Conservation (phyloP, 2,113 vertebrate species). For the Eurystomus gularis region DNA sequence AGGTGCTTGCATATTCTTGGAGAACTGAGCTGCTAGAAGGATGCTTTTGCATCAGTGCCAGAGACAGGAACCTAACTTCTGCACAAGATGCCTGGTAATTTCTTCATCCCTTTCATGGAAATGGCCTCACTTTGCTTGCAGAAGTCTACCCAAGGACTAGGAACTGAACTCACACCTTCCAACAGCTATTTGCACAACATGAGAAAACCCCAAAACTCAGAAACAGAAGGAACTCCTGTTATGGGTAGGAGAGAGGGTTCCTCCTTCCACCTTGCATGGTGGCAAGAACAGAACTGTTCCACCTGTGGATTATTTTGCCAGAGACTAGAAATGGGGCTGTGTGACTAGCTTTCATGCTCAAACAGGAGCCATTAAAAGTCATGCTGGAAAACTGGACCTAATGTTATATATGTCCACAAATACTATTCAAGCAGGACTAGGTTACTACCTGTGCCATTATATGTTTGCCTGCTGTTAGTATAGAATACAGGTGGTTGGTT, state of each 20-base stretch:
- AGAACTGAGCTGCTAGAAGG: neutral
- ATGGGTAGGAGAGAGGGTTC: neutral
- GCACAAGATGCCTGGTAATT: neutral
- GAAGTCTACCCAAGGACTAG: neutral
- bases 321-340: neutral
- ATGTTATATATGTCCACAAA: neutral
- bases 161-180: neutral
- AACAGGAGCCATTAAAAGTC: neutral
- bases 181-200: neutral
- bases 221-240: neutral
- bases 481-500: neutral
- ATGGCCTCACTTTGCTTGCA: neutral
- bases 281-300: neutral
- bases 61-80: neutral
- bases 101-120: neutral
- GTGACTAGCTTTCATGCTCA: neutral
- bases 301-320: neutral
- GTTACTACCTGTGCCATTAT: neutral
- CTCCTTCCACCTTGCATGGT: fast-evolving
- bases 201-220: neutral
- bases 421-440: neutral
- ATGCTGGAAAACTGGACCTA: neutral
- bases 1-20: neutral
- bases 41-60: neutral
- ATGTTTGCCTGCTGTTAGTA: neutral